Evolutionary conservation across 2,113 vertebrate genomes (phyloP).

Genomic region (Furnarius figulus): DNA sequence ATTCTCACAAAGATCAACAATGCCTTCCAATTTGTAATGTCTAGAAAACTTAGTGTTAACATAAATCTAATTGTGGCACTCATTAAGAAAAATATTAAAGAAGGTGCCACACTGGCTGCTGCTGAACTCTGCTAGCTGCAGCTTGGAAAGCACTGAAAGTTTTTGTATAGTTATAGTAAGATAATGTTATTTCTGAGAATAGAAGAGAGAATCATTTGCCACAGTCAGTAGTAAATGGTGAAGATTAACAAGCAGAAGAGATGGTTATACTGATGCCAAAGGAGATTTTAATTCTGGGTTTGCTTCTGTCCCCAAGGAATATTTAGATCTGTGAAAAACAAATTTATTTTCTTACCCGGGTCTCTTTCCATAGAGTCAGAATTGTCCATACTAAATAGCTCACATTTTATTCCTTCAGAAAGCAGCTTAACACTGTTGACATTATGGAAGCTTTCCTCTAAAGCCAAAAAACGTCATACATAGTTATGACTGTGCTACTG

Average conservation of each 20-base stretch:
- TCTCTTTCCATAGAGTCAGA: background rate
- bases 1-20: background rate
- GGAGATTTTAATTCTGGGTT: background rate
- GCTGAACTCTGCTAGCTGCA: background rate
- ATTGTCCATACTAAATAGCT: background rate
- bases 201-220: background rate
- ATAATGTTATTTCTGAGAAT: background rate
- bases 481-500: background rate
- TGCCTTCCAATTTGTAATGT: background rate
- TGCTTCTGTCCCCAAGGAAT: background rate
- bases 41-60: background rate
- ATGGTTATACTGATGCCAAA: background rate
- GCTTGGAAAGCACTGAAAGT: background rate
- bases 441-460: background rate
- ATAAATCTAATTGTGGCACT: background rate
- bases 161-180: background rate
- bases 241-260: background rate
- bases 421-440: background rate
- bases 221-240: background rate
- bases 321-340: background rate
- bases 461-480: background rate
- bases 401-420: background rate
- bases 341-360: background rate
- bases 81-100: background rate
- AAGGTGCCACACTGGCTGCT: background rate